A percentile compares a stretch with the other conserved stretches of the same genome.
Evolutionary conservation across 2,797 vertebrate genomes (phyloP).

Genomic region (Acanthornis magna): DNA sequence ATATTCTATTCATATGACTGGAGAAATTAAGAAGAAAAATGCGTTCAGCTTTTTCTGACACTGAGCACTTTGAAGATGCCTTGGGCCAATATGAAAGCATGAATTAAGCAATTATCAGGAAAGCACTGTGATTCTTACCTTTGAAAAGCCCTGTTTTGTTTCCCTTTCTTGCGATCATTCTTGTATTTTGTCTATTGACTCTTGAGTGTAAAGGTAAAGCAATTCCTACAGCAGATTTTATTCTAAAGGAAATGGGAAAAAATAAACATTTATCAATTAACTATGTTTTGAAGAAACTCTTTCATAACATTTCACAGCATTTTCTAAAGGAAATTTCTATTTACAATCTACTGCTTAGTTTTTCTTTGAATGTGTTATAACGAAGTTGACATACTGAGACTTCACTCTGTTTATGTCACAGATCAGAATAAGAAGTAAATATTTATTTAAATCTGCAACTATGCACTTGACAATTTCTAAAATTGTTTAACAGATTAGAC

Average conservation of each 20-base stretch:
- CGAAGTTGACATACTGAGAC: not conserved
- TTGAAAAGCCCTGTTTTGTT: not conserved
- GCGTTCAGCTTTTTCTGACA: not conserved
- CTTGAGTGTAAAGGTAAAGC: not conserved
- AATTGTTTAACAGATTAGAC: not conserved
- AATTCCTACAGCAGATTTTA: not conserved
- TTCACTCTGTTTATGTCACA: not conserved
- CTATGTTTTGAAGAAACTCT: not conserved
- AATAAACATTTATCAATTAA: not conserved
- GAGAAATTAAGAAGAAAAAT: not conserved
- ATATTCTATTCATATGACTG: rapidly evolving
- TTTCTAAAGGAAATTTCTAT: not conserved
- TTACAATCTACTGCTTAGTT: not conserved
- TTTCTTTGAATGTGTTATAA: not conserved
- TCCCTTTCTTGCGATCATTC: not conserved
- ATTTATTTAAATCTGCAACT: not conserved
- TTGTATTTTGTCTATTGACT: not conserved
- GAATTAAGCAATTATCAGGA: not conserved
- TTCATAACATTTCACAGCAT: not conserved
- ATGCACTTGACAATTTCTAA: not conserved
- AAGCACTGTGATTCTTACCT: not conserved
- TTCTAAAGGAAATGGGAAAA: not conserved
- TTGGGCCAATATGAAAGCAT: not conserved
- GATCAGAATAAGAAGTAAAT: not conserved
- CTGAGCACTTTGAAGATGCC: not conserved